Evolutionary conservation across 2,888 invertebrate genomes (phyloP).

Genomic region (Drosophila birchii): DNA sequence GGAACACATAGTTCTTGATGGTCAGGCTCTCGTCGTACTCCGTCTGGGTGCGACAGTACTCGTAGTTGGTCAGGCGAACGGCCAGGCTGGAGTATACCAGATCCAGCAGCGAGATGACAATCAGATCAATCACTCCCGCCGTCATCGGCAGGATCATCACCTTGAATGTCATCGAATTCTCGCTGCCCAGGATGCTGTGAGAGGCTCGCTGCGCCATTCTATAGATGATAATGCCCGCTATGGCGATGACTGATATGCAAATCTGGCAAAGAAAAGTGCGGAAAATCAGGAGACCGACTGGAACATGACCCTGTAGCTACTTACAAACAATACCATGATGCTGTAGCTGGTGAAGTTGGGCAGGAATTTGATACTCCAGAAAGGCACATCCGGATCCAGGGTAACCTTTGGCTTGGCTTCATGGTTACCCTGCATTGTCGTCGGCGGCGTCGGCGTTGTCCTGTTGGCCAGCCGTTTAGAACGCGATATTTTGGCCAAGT

Average conservation of each 20-base stretch:
- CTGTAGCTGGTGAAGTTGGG: conserved; percentile 90
- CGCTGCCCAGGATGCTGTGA: conserved; percentile 86
- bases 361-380: conserved; percentile 90
- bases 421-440: conserved; percentile 1
- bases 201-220: conserved; percentile 89
- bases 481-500: conserved; percentile 87
- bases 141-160: conserved; percentile 90
- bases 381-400: conserved; percentile 90
- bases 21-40: conserved; percentile 95
- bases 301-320: background rate
- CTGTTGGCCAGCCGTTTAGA: conserved; percentile 82
- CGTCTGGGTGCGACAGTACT: conserved; percentile 91
- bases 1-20: conserved; percentile 93
- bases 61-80: conserved; percentile 89
- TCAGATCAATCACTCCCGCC: conserved; percentile 91
- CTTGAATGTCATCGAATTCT: conserved; percentile 86
- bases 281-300: background rate
- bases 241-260: conserved; percentile 89
- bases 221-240: conserved; percentile 91
- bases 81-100: conserved; percentile 88
- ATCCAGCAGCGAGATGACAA: conserved; percentile 91
- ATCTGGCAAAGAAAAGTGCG: conserved; percentile 85
- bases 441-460: background rate
- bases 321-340: conserved; percentile 85
- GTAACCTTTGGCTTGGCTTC: conserved; percentile 71